These are phyloP conservation scores for Erannis defoliaria DNA, from an alignment of 2,888 invertebrate species.

Conservation along the genomic window DNA sequence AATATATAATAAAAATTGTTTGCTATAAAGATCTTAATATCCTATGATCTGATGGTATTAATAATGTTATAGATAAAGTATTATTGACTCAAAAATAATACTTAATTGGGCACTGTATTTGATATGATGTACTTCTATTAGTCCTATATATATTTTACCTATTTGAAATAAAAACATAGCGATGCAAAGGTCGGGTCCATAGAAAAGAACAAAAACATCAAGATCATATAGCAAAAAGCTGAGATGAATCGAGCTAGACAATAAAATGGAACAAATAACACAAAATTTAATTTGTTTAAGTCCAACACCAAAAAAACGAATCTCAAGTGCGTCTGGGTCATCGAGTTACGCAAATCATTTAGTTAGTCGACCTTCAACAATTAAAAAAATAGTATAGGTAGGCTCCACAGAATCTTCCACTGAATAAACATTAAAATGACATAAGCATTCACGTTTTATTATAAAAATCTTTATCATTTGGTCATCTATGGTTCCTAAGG, in stretches of 20 bases:
- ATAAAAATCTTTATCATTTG: neutral
- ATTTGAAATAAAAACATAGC: neutral
- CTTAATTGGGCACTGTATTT: too few relatives aligned
- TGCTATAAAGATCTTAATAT: too few relatives aligned
- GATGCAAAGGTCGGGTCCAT: slow-evolving; percentile 6
- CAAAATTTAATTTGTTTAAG: slow-evolving; percentile 26
- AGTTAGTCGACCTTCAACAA: slow-evolving; percentile 30
- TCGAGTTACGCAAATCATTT: slow-evolving; percentile 35
- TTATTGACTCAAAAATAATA: too few relatives aligned
- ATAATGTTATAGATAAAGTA: too few relatives aligned
- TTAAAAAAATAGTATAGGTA: slow-evolving; percentile 24
- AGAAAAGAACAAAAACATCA: slow-evolving; percentile 15
- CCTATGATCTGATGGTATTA: too few relatives aligned
- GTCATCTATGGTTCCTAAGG: neutral
- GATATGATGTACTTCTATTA: neutral
- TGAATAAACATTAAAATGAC: slow-evolving; percentile 13
- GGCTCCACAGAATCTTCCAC: slow-evolving; percentile 18
- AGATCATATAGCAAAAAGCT: slow-evolving; percentile 9
- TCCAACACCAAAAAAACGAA: slow-evolving; percentile 32
- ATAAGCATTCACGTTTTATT: slow-evolving; percentile 22
- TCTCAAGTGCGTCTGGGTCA: slow-evolving; percentile 43
- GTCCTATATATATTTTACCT: neutral
- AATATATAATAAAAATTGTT: too few relatives aligned
- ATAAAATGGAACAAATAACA: slow-evolving; percentile 29
- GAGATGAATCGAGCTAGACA: slow-evolving; percentile 8